Conservation (phyloP, 2,113 vertebrate genomes). For the Datnioides undecimradiatus region DNA sequence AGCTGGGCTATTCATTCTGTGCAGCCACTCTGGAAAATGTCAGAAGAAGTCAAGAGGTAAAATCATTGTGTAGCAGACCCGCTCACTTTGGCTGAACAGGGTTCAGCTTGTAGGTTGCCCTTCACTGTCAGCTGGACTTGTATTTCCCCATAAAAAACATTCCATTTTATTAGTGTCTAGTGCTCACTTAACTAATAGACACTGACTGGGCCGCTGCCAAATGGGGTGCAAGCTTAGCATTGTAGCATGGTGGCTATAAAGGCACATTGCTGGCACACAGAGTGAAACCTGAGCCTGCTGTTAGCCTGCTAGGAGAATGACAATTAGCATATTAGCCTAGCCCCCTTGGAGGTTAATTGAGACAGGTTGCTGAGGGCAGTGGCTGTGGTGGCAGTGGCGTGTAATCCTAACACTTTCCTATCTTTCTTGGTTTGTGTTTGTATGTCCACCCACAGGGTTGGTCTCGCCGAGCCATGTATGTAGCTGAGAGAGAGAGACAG, state of each 20-base stretch:
- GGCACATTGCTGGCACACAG: constrained; percentile 35
- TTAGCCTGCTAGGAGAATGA: constrained; percentile 55
- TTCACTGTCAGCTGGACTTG: constrained; percentile 57
- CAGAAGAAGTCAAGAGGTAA: constrained; percentile 73
- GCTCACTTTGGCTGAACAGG: constrained; percentile 25
- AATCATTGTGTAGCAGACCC: constrained; percentile 38
- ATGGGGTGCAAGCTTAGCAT: constrained; percentile 65
- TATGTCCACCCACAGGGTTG: constrained; percentile 11
- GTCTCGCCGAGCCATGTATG: constrained; percentile 29
- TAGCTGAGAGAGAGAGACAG: constrained; percentile 30
- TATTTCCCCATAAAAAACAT: constrained; percentile 50
- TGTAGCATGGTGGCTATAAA: constrained; percentile 41
- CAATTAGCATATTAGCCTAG: constrained; percentile 71
- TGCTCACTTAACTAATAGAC: constrained; percentile 50
- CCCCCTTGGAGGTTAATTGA: constrained; percentile 64
- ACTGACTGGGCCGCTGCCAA: constrained; percentile 54
- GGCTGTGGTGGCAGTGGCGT: constrained; percentile 10
- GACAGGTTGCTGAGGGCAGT: constrained; percentile 50
- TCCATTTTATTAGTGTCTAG: constrained; percentile 43
- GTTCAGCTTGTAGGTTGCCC: constrained; percentile 45
- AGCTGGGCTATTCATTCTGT: constrained; percentile 59
- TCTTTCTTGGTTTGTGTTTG: constrained; percentile 6
- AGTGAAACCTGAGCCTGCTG: constrained; percentile 58
- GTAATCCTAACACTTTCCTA: constrained; percentile 48
- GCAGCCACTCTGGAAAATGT: constrained; percentile 64